Percentiles rank a stretch among this genome's conserved stretches.
These are phyloP conservation scores for Caenorhabditis virilis DNA, from an alignment of 2,888 invertebrate genomes.

Conservation along the genomic window DNA sequence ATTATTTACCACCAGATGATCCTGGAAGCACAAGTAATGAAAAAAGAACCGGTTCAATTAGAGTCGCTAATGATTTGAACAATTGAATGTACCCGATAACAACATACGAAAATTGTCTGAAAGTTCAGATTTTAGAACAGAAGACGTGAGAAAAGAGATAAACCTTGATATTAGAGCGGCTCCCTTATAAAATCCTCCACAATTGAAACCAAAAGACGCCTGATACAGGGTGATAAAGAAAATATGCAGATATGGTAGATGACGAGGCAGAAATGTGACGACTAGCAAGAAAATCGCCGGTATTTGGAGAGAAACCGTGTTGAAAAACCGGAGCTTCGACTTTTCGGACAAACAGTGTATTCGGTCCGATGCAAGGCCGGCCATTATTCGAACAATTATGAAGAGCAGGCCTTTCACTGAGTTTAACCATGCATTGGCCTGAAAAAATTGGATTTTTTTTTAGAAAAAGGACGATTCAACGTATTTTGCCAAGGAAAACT, in stretches of 20 bases:
- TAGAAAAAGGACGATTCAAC: no score
- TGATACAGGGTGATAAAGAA: conserved; percentile 42
- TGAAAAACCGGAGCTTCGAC: conserved; percentile 39
- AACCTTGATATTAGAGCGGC: conserved; percentile 47
- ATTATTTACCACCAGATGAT: conserved; percentile 12
- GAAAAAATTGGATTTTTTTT: no score
- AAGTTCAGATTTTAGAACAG: conserved; percentile 1
- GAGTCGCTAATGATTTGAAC: conserved; percentile 46
- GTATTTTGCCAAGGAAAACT: no score
- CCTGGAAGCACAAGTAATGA: conserved; percentile 26
- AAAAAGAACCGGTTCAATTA: conserved; percentile 43
- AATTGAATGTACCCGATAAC: conserved; percentile 48
- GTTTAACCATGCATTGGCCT: conserved; percentile 41
- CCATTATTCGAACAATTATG: conserved; percentile 31
- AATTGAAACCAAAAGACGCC: conserved; percentile 44
- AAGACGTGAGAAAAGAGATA: background rate
- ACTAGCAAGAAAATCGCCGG: conserved; percentile 39
- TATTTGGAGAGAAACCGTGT: conserved; percentile 40
- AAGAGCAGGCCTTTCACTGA: conserved; percentile 36
- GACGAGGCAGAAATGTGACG: conserved; percentile 26
- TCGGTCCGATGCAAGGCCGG: conserved; percentile 36
- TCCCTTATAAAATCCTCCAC: conserved; percentile 47
- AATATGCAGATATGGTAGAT: conserved; percentile 36
- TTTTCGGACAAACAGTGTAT: conserved; percentile 25
- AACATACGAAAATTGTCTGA: conserved; percentile 44